Conservation (phyloP, 2,113 vertebrate species). For the Vicugna pacos region DNA sequence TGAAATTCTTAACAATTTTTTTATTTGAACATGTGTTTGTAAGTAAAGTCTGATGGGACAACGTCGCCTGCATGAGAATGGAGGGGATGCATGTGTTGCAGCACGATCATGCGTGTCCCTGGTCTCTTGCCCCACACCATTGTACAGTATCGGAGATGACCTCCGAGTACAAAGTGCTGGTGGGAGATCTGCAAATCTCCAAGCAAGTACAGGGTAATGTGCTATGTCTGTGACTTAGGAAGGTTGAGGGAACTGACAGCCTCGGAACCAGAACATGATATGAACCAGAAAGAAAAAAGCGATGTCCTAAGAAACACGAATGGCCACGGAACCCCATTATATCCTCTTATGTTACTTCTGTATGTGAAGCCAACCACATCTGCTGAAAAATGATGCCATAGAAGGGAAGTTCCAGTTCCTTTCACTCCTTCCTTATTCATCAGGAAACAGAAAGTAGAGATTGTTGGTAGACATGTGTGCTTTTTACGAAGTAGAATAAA, state of each 20-base stretch:
- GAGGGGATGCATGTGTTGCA: background rate
- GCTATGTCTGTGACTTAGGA: background rate
- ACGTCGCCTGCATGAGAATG: too few species aligned
- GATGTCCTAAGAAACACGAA: background rate
- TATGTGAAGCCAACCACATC: background rate
- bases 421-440: background rate
- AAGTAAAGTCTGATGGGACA: background rate
- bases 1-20: background rate
- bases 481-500: slow-evolving; percentile 13
- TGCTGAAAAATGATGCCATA: background rate
- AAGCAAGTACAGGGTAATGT: background rate
- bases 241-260: background rate
- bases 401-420: background rate
- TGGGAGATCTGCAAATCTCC: background rate
- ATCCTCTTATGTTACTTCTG: background rate
- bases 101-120: background rate
- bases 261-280: background rate
- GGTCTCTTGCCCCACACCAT: background rate
- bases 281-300: background rate
- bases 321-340: background rate
- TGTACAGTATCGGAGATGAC: background rate
- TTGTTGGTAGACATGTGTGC: background rate
- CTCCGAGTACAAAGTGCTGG: background rate
- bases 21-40: background rate
- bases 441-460: background rate